Evolutionary conservation across 2,888 invertebrate genomes (phyloP), one percentile per base, ranked within the genome.

Genomic region (Megaustenia siamemsis): DNA sequence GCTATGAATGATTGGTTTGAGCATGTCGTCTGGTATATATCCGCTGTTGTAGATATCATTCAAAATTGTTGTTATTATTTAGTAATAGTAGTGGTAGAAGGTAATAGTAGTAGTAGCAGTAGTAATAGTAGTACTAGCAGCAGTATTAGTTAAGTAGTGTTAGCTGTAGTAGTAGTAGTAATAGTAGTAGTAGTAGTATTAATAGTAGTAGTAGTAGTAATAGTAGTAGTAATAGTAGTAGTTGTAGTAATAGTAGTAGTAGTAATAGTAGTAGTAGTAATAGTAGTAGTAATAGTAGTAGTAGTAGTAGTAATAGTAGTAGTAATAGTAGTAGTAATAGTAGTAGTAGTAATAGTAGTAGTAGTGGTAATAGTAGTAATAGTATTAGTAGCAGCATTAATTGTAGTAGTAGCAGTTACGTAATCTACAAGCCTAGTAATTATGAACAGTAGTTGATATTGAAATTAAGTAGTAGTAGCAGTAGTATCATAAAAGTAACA

Each of bases 221-320:
- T 53, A 53, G 53, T 53, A 53, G 53, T 53, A 73, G 73, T 73
- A 73, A 38, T 73, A 73, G 73, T 73, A 73, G 73, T 73, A 73
- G 73, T 73, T 32, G 73, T 73, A 73, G 73, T 73, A 73, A 38
- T 73, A 73, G 73, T 73, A 73, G 73, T 73, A 73, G 73, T 3
- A 73, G 73, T 73, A 73, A 38, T 3, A 73, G 73, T 73, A 73
- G 73, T 73, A 73, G 73, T 3, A 73, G 73, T 73, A 73, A 38
- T 73, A 73, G 73, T 3, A 73, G 73, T 73, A 73, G 73, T 73
- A 73, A 38, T 3, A 73, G 73, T 73, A 73, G 73, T 73, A 73
- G 73, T 73, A 73, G 75, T 8, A 75, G 75, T 43, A 75, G 43
- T 1, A 43, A 45, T 75, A 43, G 45, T 75, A 75, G 43, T 1